A percentile compares a stretch with the other conserved stretches of the same genome.
Conservation (phyloP, 1,140 invertebrate genomes). For the Danaus plexippus region DNA sequence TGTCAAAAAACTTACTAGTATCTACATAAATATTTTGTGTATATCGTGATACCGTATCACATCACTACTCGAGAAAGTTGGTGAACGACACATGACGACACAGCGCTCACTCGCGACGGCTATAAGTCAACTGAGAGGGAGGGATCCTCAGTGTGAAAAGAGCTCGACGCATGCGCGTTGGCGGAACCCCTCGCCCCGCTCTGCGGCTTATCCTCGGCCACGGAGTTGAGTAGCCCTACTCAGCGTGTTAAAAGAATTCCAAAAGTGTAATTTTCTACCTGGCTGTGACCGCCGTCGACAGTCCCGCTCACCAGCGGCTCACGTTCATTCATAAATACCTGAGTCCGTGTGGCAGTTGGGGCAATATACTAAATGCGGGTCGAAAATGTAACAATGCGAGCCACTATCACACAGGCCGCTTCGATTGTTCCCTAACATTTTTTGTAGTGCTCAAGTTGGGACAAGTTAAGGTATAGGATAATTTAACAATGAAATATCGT, state of each 20-base stretch:
- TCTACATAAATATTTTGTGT: slow-evolving; percentile 28
- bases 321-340: slow-evolving; percentile 71
- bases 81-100: slow-evolving; percentile 56
- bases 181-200: slow-evolving; percentile 51
- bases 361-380: slow-evolving; percentile 38
- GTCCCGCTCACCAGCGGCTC: slow-evolving; percentile 47
- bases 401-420: slow-evolving; percentile 39
- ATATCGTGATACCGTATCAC: slow-evolving; percentile 59
- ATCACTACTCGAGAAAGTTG: slow-evolving; percentile 69
- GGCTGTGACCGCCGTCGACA: slow-evolving; percentile 53
- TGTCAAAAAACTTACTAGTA: slow-evolving; percentile 23
- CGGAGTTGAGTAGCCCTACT: slow-evolving; percentile 51
- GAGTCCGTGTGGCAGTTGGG: slow-evolving; percentile 35
- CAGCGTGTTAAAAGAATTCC: slow-evolving; percentile 64
- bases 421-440: slow-evolving; percentile 54
- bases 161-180: slow-evolving; percentile 55
- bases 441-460: slow-evolving; percentile 49
- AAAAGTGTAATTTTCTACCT: slow-evolving; percentile 70
- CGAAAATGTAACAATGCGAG: slow-evolving; percentile 47
- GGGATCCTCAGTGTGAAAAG: slow-evolving; percentile 48
- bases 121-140: slow-evolving; percentile 61
- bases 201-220: slow-evolving; percentile 60
- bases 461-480: slow-evolving; percentile 49
- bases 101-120: slow-evolving; percentile 39
- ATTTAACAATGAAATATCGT: slow-evolving; percentile 51